These are phyloP conservation scores for Laodelphax striatellus DNA, from an alignment of 1,140 invertebrate species.

Conservation along the genomic window DNA sequence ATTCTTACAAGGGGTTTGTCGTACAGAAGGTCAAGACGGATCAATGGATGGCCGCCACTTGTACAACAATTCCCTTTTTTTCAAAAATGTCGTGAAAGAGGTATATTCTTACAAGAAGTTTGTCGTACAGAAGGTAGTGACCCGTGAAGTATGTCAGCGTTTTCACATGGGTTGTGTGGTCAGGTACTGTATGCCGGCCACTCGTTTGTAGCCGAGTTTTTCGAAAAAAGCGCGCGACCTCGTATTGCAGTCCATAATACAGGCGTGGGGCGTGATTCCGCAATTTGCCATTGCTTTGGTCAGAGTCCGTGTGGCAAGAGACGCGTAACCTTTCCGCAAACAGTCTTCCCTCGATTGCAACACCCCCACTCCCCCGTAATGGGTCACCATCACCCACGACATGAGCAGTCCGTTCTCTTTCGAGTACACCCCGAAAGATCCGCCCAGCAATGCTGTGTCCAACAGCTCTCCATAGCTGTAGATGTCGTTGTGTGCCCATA, in stretches of 20 bases:
- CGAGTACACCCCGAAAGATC: slow-evolving; percentile 12
- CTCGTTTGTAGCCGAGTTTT: slow-evolving; percentile 2
- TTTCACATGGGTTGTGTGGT: not conserved
- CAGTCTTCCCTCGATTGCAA: slow-evolving; percentile 1
- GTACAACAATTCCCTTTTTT: too few species aligned
- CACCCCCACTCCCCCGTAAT: slow-evolving; percentile 17
- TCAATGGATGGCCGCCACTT: too few species aligned
- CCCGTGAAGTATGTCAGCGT: too few species aligned
- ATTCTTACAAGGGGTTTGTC: too few species aligned
- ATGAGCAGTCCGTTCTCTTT: not conserved
- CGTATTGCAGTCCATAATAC: slow-evolving; percentile 10
- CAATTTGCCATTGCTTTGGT: slow-evolving; percentile 10
- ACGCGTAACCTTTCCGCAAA: slow-evolving; percentile 9
- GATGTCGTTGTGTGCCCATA: slow-evolving; percentile 19
- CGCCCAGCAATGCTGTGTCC: slow-evolving; percentile 11
- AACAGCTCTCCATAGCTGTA: slow-evolving; percentile 15
- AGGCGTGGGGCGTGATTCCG: slow-evolving; percentile 13
- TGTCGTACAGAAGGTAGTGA: too few species aligned
- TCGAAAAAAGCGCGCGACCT: slow-evolving; percentile 6
- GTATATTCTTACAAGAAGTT: too few species aligned
- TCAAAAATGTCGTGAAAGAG: too few species aligned
- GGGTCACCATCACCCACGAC: slow-evolving; percentile 18
- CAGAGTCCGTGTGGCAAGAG: slow-evolving; percentile 1
- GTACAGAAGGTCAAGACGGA: too few species aligned
- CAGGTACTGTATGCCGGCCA: slow-evolving; percentile 9